Evolutionary conservation across 2,888 invertebrate genomes (phyloP).

Genomic region (Homarus gammarus): DNA sequence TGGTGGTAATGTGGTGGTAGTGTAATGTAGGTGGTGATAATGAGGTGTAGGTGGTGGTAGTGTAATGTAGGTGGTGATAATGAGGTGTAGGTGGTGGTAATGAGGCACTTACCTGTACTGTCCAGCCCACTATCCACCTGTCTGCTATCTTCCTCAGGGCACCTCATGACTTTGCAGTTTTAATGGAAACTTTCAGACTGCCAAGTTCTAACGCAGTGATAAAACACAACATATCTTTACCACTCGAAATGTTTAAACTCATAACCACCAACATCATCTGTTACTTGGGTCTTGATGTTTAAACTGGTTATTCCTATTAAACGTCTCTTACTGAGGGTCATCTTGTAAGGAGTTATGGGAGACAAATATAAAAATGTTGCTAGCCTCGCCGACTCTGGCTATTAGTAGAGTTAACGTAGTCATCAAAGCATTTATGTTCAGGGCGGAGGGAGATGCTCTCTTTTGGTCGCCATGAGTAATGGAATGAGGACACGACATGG

Average conservation of each 20-base stretch:
- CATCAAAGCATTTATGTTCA: conserved; percentile 59
- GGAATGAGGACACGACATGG: conserved; percentile 70
- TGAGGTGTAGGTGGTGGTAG: too few relatives aligned
- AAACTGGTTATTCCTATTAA: too few relatives aligned
- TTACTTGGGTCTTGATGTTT: too few relatives aligned
- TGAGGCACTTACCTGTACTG: too few relatives aligned
- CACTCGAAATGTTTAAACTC: too few relatives aligned
- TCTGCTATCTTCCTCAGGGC: too few relatives aligned
- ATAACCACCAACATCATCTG: too few relatives aligned
- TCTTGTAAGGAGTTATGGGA: background rate
- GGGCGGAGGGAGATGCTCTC: conserved; percentile 48
- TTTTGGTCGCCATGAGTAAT: conserved; percentile 63
- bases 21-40: background rate
- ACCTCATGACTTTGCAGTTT: too few relatives aligned
- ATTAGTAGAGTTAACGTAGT: conserved; percentile 55
- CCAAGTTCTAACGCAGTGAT: background rate
- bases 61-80: background rate
- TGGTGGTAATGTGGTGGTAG: background rate
- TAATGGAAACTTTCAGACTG: too few relatives aligned
- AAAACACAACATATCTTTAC: too few relatives aligned
- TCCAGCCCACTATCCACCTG: background rate
- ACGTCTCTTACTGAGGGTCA: too few relatives aligned
- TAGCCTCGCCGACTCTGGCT: conserved; percentile 24
- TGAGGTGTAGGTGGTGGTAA: too few relatives aligned
- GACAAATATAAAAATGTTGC: background rate